Conservation (phyloP, 2,797 vertebrate genomes). For the Sebastes vulpes region DNA sequence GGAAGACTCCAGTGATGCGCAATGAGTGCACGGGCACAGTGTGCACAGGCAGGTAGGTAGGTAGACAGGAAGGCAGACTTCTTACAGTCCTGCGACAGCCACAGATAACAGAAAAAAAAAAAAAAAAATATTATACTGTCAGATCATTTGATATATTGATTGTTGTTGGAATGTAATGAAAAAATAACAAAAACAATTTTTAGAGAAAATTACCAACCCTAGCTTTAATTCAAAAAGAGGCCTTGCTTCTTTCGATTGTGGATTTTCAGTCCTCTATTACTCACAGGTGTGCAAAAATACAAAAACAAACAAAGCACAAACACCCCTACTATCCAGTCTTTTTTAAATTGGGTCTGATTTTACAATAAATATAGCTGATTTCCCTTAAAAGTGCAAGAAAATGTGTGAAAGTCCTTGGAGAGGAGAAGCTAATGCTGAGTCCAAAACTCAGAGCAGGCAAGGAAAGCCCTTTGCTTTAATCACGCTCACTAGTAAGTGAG, state of each 20-base stretch:
- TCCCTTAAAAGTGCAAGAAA: neutral
- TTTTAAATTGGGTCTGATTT: neutral
- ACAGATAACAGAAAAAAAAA: too few species aligned
- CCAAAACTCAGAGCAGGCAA: neutral
- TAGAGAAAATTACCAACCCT: neutral
- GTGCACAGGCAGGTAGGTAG: too few species aligned
- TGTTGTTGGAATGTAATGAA: neutral
- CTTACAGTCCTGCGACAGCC: too few species aligned
- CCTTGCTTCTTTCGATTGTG: neutral
- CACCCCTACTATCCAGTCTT: too few species aligned
- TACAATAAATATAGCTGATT: too few species aligned
- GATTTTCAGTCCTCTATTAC: neutral
- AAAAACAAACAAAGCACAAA: neutral
- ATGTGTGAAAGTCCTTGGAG: neutral
- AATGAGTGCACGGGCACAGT: too few species aligned
- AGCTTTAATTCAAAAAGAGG: neutral
- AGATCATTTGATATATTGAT: neutral
- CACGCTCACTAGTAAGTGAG: constrained; percentile 32
- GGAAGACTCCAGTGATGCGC: too few species aligned
- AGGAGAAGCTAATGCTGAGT: neutral
- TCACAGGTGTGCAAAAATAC: neutral
- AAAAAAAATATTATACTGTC: too few species aligned
- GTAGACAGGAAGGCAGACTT: too few species aligned
- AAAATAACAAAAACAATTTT: neutral
- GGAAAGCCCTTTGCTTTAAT: constrained; percentile 8